Conservation (phyloP, 2,797 vertebrate species). For the Lepilemur septentrionalis region DNA sequence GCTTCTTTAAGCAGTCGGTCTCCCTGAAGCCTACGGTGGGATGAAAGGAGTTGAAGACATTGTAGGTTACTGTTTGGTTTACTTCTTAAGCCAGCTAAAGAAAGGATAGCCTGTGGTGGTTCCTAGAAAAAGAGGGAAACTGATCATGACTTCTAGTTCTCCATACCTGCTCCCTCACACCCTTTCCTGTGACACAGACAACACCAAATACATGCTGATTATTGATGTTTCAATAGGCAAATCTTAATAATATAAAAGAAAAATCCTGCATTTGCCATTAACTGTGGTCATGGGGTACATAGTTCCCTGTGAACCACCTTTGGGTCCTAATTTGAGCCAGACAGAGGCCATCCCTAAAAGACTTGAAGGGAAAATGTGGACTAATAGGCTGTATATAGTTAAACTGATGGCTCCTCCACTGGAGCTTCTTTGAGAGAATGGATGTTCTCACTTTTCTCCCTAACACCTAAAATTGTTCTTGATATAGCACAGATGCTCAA, state of each 20-base stretch:
- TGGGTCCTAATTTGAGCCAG: slow-evolving; percentile 23
- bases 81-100: slow-evolving; percentile 11
- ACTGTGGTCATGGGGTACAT: neutral
- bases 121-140: neutral
- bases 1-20: neutral
- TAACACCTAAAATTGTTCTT: neutral
- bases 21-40: neutral
- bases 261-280: neutral
- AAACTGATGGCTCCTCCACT: neutral
- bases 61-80: neutral
- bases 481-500: neutral
- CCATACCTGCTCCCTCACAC: neutral
- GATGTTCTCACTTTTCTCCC: neutral
- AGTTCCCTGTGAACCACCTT: neutral
- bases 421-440: neutral
- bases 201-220: neutral
- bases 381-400: neutral
- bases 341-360: neutral
- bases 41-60: neutral
- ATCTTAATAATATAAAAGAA: neutral
- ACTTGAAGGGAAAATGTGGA: neutral
- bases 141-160: neutral
- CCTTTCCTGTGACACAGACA: neutral
- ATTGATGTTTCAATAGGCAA: neutral
- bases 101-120: neutral